Percentiles rank a stretch among this genome's conserved stretches.
Evolutionary conservation across 2,113 vertebrate genomes (phyloP).

Genomic region (Jacana jacana): DNA sequence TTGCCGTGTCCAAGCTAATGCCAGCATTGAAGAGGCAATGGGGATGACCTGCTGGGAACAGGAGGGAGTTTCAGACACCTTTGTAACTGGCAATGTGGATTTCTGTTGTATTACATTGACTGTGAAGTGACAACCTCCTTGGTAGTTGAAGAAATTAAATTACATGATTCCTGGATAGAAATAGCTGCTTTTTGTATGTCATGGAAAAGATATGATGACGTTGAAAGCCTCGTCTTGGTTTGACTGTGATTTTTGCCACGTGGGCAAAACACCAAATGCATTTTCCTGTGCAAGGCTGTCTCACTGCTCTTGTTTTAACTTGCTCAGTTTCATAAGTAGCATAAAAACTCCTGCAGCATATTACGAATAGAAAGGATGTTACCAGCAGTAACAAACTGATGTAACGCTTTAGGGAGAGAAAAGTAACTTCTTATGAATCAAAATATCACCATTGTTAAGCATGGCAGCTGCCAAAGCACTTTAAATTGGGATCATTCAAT

Average conservation of each 20-base stretch:
- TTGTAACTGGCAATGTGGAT: neutral
- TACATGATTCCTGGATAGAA: neutral
- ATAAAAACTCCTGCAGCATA: neutral
- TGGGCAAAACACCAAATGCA: neutral
- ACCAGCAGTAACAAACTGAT: neutral
- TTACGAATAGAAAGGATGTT: neutral
- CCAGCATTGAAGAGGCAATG: neutral
- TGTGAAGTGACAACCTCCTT: neutral
- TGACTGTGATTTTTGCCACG: neutral
- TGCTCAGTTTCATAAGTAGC: neutral
- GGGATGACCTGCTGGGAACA: neutral
- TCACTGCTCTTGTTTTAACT: neutral
- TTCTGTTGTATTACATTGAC: neutral
- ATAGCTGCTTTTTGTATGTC: neutral
- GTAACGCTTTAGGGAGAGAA: neutral
- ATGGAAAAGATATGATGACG: neutral
- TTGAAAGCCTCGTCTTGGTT: neutral
- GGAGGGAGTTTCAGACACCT: neutral
- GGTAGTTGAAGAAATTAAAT: neutral
- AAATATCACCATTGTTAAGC: neutral
- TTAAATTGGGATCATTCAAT: neutral
- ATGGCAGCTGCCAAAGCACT: neutral
- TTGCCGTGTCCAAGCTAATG: neutral
- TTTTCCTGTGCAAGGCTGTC: neutral
- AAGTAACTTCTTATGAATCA: neutral